phyloP scores from a whole-genome alignment of 2,888 invertebrate genomes.

The Polyploca ridens region DNA sequence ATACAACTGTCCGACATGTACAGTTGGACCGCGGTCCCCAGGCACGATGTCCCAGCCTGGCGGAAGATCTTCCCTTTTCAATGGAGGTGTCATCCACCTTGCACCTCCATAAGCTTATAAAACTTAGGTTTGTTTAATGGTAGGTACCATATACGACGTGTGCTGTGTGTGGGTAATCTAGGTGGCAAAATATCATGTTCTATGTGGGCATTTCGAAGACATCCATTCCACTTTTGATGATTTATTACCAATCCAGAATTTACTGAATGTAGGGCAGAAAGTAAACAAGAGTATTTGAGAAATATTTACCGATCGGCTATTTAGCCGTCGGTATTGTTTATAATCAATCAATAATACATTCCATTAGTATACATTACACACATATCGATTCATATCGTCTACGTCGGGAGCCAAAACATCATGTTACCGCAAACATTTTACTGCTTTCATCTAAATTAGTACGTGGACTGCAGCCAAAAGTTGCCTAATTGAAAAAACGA shows the following conservation, averaged over 20 bases:
- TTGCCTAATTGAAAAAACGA: conserved; percentile 7
- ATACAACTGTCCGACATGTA: too few species aligned
- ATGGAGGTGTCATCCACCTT: too few species aligned
- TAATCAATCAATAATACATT: conserved; percentile 8
- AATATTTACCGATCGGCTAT: neutral
- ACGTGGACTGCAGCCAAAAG: conserved; percentile 12
- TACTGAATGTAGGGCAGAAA: neutral
- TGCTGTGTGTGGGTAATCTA: too few species aligned
- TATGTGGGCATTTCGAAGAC: too few species aligned
- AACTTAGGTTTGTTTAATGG: too few species aligned
- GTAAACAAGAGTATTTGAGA: neutral
- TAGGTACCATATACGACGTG: too few species aligned
- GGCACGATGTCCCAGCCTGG: too few species aligned
- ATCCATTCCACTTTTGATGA: too few species aligned
- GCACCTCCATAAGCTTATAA: too few species aligned
- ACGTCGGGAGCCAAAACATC: conserved; percentile 7
- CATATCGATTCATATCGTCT: neutral
- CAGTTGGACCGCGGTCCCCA: too few species aligned
- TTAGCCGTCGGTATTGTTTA: neutral
- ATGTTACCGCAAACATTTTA: conserved; percentile 9
- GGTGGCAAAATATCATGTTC: too few species aligned
- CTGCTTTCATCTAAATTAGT: conserved; percentile 9
- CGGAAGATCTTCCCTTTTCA: too few species aligned
- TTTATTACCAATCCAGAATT: neutral
- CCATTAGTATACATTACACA: conserved; percentile 5